Conservation (phyloP, 2,888 invertebrate genomes). For the Gryllus longicercus region DNA sequence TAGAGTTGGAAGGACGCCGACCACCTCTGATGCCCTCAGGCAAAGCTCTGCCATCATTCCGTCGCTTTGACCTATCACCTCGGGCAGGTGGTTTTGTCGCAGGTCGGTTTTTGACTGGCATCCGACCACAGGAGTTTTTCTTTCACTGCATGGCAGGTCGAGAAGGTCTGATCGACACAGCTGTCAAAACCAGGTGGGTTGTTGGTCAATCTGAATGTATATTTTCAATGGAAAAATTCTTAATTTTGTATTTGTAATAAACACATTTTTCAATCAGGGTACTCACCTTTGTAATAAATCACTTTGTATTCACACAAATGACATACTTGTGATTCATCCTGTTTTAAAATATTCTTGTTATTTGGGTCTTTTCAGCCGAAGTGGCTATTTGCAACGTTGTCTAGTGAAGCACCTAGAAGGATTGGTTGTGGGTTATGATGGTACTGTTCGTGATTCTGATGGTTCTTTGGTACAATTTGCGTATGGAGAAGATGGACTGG, state of each 20-base stretch:
- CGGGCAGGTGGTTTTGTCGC: slow-evolving; percentile 95
- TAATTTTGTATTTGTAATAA: no score
- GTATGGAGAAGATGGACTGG: slow-evolving; percentile 92
- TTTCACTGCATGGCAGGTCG: slow-evolving; percentile 99
- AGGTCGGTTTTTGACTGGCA: slow-evolving; percentile 96
- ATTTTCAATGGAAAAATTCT: no score
- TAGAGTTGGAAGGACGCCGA: slow-evolving; percentile 95
- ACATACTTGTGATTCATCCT: no score
- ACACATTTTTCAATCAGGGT: no score
- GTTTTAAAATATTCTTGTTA: no score
- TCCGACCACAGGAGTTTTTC: slow-evolving; percentile 96
- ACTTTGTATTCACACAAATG: no score
- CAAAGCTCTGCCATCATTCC: slow-evolving; percentile 87
- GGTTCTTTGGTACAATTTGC: slow-evolving; percentile 86
- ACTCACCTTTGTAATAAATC: no score
- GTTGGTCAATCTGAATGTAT: slow-evolving; percentile 44
- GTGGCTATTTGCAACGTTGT: slow-evolving; percentile 96
- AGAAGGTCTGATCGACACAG: slow-evolving; percentile 99
- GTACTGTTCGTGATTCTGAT: slow-evolving; percentile 94
- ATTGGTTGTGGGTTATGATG: slow-evolving; percentile 85
- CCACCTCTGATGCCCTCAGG: slow-evolving; percentile 95
- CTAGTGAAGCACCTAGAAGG: slow-evolving; percentile 97
- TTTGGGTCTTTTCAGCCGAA: slow-evolving; percentile 58
- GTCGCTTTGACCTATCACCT: slow-evolving; percentile 80
- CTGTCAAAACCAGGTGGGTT: slow-evolving; percentile 85